Conservation (phyloP, 2,888 invertebrate species). For the Volucella zonaria region DNA sequence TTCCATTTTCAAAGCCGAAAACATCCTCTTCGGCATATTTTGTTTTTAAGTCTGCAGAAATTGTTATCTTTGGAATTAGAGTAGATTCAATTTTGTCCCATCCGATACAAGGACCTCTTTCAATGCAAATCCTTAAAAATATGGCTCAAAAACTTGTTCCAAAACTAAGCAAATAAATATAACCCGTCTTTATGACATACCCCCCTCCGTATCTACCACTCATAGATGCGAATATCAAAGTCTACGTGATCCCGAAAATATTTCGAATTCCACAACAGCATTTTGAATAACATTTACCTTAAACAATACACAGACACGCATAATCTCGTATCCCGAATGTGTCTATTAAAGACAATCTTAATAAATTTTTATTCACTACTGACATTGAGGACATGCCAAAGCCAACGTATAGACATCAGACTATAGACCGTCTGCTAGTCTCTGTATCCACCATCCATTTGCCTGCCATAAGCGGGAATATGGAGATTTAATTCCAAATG, state of each 20-base stretch:
- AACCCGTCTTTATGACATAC: slow-evolving; percentile 19
- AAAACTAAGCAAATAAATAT: slow-evolving; percentile 40
- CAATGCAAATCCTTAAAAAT: not conserved
- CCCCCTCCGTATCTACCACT: no score
- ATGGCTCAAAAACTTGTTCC: slow-evolving; percentile 1
- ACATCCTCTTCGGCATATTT: no score
- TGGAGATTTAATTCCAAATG: slow-evolving; percentile 45
- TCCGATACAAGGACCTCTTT: slow-evolving; percentile 8
- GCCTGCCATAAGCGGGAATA: slow-evolving; percentile 11
- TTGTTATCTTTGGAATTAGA: no score
- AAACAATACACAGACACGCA: slow-evolving; percentile 39
- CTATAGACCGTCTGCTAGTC: not conserved
- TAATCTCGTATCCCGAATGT: slow-evolving; percentile 33
- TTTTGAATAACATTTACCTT: slow-evolving; percentile 39
- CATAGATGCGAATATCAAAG: not conserved
- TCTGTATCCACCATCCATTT: not conserved
- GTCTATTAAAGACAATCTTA: slow-evolving; percentile 54
- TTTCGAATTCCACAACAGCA: slow-evolving; percentile 34
- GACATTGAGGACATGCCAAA: slow-evolving; percentile 25
- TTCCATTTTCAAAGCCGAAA: no score
- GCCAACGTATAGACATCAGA: not conserved
- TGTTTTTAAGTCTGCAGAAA: no score
- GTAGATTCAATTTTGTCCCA: no score
- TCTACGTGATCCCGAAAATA: slow-evolving; percentile 33
- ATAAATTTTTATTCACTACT: slow-evolving; percentile 56